Evolutionary conservation across 2,797 vertebrate species (phyloP).

Genomic region (Tympanoctomys barrerae): DNA sequence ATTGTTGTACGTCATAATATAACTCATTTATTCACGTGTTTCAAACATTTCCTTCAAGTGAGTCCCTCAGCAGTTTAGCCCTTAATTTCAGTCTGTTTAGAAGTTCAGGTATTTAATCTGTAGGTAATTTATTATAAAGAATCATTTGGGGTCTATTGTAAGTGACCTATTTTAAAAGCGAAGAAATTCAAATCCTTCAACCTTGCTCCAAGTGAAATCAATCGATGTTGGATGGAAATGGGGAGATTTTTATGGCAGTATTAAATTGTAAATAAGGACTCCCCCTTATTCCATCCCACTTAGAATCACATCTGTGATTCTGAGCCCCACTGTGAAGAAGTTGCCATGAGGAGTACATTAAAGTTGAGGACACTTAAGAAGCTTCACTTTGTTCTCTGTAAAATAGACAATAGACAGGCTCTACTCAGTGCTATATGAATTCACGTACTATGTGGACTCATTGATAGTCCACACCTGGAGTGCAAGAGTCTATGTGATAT

Average conservation of each 20-base stretch:
- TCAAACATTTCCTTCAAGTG: background rate
- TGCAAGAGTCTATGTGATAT: background rate
- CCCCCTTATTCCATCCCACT: background rate
- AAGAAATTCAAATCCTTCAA: background rate
- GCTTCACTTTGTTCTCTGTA: background rate
- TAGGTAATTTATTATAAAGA: background rate
- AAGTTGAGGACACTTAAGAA: background rate
- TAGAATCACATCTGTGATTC: background rate
- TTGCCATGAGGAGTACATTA: background rate
- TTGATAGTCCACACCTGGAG: background rate
- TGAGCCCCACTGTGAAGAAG: background rate
- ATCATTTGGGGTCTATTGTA: background rate
- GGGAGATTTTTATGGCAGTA: background rate
- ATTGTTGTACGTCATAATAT: constrained; percentile 1
- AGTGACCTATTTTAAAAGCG: background rate
- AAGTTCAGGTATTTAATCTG: background rate
- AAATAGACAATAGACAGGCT: background rate
- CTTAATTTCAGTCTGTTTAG: background rate
- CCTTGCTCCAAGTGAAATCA: background rate
- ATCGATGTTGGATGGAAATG: background rate
- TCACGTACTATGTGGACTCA: background rate
- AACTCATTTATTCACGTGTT: constrained; percentile 4
- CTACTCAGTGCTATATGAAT: background rate
- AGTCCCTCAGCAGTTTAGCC: background rate
- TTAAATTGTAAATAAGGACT: background rate